Percentiles rank a stretch among this genome's conserved stretches.
Conservation (phyloP, 2,888 invertebrate species). For the Drosophila sordidula region DNA sequence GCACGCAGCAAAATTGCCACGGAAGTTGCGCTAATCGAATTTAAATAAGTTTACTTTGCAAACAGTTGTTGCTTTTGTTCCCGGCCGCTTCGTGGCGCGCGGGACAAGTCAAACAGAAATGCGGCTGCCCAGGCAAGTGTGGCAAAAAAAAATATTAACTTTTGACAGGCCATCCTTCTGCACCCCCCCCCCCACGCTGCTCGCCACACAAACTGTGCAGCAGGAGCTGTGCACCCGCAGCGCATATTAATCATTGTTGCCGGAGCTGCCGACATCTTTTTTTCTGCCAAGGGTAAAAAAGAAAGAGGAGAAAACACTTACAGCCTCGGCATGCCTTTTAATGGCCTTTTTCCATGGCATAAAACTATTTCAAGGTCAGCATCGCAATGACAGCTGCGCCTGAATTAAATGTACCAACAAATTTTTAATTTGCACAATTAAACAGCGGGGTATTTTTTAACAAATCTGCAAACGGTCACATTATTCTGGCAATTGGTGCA, state of each 20-base stretch:
- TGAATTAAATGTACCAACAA: slow-evolving; percentile 41
- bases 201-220: slow-evolving; percentile 1
- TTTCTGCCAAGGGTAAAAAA: slow-evolving; percentile 52
- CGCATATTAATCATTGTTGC: slow-evolving; percentile 75
- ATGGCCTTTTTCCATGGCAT: slow-evolving; percentile 37
- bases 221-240: slow-evolving; percentile 41
- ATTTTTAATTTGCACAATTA: slow-evolving; percentile 46
- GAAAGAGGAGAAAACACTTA: slow-evolving; percentile 43
- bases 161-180: slow-evolving; percentile 46
- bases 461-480: slow-evolving; percentile 1
- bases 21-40: slow-evolving; percentile 79
- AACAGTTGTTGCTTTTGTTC: slow-evolving; percentile 62
- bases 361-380: slow-evolving; percentile 45
- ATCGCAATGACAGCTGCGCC: slow-evolving; percentile 40
- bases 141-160: slow-evolving; percentile 67
- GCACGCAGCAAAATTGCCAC: slow-evolving; percentile 25
- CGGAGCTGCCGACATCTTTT: slow-evolving; percentile 36
- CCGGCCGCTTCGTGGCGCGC: slow-evolving; percentile 4
- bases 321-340: slow-evolving; percentile 42
- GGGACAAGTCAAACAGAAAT: slow-evolving; percentile 59
- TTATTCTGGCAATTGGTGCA: not conserved
- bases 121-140: slow-evolving; percentile 34
- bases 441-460: slow-evolving; percentile 6
- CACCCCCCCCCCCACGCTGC: not conserved
- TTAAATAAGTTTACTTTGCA: slow-evolving; percentile 78